Evolutionary conservation across 2,797 vertebrate genomes (phyloP).

Genomic region (Thunnus albacares): DNA sequence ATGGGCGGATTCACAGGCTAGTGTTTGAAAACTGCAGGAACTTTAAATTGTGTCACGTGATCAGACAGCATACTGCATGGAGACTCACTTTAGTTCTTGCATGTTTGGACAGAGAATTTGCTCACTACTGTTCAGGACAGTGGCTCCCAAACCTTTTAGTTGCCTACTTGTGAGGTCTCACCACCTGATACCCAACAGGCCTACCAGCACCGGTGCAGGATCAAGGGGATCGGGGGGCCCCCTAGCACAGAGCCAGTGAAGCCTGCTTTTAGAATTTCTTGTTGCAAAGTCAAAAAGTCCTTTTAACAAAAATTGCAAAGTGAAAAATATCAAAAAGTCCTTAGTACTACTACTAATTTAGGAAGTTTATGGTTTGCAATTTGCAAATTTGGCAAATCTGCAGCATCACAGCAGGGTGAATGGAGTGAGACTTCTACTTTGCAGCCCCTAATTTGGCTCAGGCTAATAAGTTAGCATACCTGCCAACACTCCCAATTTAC

Average conservation of each 20-base stretch:
- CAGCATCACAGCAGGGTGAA: not conserved
- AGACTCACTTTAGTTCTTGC: not conserved
- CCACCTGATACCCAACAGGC: not conserved
- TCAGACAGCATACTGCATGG: not conserved
- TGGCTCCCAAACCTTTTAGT: not conserved
- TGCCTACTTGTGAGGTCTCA: not conserved
- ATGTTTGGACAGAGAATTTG: not conserved
- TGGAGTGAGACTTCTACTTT: not conserved
- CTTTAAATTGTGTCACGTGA: not conserved
- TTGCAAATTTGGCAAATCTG: not conserved
- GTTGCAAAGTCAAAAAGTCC: not conserved
- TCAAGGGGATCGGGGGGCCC: too few species aligned
- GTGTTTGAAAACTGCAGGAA: not conserved
- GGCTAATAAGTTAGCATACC: not conserved
- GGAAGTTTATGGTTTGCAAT: not conserved
- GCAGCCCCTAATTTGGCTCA: not conserved
- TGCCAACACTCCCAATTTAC: too few species aligned
- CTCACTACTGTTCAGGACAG: not conserved
- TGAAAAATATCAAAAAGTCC: too few species aligned
- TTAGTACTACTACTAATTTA: not conserved
- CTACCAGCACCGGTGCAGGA: too few species aligned
- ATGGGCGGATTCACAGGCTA: not conserved
- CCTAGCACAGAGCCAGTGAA: too few species aligned
- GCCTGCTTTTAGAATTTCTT: too few species aligned
- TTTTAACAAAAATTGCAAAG: not conserved